phyloP scores from a whole-genome alignment of 2,797 vertebrate species.

The Spondyliosoma cantharus region DNA sequence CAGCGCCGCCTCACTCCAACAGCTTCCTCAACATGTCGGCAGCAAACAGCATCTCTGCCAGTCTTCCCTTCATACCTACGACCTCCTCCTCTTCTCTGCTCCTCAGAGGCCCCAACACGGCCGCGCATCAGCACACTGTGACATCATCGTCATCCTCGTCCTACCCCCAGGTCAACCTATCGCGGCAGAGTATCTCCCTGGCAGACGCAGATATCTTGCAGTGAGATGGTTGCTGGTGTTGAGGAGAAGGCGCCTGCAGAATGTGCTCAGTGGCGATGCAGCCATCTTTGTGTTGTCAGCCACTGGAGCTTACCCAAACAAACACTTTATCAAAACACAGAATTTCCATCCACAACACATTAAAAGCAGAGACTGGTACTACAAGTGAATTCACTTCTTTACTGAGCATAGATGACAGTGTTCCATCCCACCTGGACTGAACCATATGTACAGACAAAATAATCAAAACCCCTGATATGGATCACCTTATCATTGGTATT shows the following conservation, averaged over 20 bases:
- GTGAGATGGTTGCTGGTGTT: constrained; percentile 15
- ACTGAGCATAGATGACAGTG: not conserved
- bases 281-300: not conserved
- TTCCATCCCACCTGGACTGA: not conserved
- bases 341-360: not conserved
- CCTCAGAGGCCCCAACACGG: constrained; percentile 28
- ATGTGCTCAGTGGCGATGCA: not conserved
- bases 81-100: constrained; percentile 51
- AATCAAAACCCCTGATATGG: not conserved
- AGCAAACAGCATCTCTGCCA: constrained; percentile 18
- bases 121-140: constrained; percentile 49
- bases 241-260: not conserved
- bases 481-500: not conserved
- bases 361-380: no score
- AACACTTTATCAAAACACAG: not conserved
- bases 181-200: constrained; percentile 51
- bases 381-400: not conserved
- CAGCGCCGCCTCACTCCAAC: constrained; percentile 28
- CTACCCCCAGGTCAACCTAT: constrained; percentile 34
- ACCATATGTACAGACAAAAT: not conserved
- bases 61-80: constrained; percentile 43
- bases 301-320: not conserved
- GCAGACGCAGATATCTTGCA: constrained; percentile 45
- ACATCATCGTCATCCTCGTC: constrained; percentile 45
- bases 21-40: constrained; percentile 37